Percentiles rank a stretch among this genome's conserved stretches.
phyloP scores from a whole-genome alignment of 2,113 vertebrate genomes.

The Sinocyclocheilus anshuiensis region DNA sequence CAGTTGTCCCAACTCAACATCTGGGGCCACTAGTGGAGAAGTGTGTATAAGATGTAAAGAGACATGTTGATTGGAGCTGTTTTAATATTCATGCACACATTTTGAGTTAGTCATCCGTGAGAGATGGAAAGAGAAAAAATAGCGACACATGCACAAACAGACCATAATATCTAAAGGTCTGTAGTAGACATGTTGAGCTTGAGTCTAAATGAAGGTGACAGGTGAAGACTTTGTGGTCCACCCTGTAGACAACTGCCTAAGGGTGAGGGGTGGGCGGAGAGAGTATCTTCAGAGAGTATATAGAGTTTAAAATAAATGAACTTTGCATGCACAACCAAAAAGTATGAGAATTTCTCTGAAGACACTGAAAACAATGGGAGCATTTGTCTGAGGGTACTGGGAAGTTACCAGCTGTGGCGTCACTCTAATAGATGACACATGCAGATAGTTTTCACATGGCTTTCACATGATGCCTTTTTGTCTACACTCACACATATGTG shows the following conservation, averaged over 20 bases:
- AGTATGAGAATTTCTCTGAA: background rate
- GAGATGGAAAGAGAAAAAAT: slow-evolving; percentile 12
- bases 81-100: slow-evolving; percentile 36
- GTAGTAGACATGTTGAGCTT: background rate
- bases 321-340: background rate
- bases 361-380: background rate
- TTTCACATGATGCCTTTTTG: background rate
- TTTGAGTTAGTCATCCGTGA: slow-evolving; percentile 14
- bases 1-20: background rate
- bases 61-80: slow-evolving; percentile 31
- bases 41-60: slow-evolving; percentile 18
- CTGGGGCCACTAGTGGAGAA: background rate
- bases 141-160: background rate
- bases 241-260: slow-evolving; percentile 33
- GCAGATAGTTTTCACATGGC: background rate
- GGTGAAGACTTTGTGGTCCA: slow-evolving; percentile 48
- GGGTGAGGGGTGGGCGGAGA: slow-evolving; percentile 15
- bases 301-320: background rate
- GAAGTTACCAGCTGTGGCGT: background rate
- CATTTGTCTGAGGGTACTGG: background rate
- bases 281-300: background rate
- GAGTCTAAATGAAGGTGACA: slow-evolving; percentile 50
- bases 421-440: background rate
- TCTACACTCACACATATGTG: background rate
- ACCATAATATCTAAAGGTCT: slow-evolving; percentile 29